Percentiles rank a stretch among this genome's conserved stretches.
Conservation (phyloP, 2,888 invertebrate genomes). For the Minunthozetes semirufus region DNA sequence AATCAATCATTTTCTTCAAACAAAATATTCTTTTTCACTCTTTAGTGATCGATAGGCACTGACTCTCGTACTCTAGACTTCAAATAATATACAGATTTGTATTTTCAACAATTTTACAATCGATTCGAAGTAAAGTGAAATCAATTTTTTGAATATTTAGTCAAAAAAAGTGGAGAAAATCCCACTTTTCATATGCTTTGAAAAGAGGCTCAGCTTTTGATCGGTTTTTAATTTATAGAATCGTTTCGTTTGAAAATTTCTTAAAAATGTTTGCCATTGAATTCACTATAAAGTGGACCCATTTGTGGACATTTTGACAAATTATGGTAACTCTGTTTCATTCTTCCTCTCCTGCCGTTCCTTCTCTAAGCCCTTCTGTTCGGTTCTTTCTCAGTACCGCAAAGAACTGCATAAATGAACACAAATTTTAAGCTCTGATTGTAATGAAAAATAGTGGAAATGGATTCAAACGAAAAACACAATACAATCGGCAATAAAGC, state of each 20-base stretch:
- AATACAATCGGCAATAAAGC: not conserved
- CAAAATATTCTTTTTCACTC: no score
- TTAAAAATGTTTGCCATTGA: not conserved
- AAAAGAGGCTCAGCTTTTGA: no score
- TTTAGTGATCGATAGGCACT: no score
- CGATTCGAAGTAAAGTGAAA: no score
- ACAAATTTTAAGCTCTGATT: conserved; percentile 17
- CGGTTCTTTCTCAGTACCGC: not conserved
- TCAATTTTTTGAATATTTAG: no score
- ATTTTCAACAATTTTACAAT: no score
- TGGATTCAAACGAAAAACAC: not conserved
- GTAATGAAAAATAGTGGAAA: not conserved
- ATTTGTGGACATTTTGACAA: not conserved
- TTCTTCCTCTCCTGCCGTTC: not conserved
- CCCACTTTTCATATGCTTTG: no score
- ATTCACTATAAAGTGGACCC: not conserved
- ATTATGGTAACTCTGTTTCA: not conserved
- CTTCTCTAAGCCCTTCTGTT: not conserved
- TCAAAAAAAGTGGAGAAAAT: no score
- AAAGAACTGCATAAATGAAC: not conserved
- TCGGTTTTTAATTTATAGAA: no score
- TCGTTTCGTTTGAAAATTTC: not conserved
- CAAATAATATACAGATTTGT: no score
- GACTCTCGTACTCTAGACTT: no score
- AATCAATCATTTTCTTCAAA: no score